Evolutionary conservation across 92 coral and sea anemone species (phyloP).

Genomic region (Bergia sp.): DNA sequence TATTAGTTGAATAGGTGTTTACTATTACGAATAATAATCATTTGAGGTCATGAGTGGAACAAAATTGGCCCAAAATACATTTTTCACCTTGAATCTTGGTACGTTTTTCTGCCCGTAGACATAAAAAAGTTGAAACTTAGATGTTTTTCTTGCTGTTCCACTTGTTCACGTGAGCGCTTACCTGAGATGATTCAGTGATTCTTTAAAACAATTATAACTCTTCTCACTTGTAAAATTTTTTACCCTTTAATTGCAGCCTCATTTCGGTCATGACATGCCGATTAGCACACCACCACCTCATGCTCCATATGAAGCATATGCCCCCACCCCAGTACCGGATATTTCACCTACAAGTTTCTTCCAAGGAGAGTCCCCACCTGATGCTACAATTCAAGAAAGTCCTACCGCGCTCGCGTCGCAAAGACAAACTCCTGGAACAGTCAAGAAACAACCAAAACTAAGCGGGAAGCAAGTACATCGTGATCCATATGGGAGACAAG

Average conservation of each 20-base stretch:
- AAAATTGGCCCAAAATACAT: not conserved
- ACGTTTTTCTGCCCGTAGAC: not conserved
- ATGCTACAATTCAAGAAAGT: conserved; percentile 12
- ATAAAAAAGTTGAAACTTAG: not conserved
- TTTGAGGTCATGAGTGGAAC: not conserved
- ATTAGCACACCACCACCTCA: conserved; percentile 78
- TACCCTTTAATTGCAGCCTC: conserved; percentile 63
- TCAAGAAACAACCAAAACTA: conserved; percentile 28
- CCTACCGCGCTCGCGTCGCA: not conserved
- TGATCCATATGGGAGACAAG: not conserved
- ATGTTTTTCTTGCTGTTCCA: too few species aligned
- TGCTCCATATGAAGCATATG: conserved; percentile 51
- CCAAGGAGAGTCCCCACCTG: conserved; percentile 7
- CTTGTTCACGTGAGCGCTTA: not conserved
- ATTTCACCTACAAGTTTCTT: conserved; percentile 12
- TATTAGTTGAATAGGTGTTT: not conserved
- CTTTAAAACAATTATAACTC: not conserved
- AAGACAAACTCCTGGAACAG: conserved; percentile 27
- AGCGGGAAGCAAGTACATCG: not conserved
- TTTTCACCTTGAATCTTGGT: too few species aligned
- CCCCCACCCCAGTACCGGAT: conserved; percentile 24
- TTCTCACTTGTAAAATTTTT: not conserved
- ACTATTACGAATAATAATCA: not conserved
- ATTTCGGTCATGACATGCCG: conserved; percentile 76
- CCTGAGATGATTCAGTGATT: not conserved